Conservation (phyloP, 1,140 invertebrate genomes). For the Asobara japonica region DNA sequence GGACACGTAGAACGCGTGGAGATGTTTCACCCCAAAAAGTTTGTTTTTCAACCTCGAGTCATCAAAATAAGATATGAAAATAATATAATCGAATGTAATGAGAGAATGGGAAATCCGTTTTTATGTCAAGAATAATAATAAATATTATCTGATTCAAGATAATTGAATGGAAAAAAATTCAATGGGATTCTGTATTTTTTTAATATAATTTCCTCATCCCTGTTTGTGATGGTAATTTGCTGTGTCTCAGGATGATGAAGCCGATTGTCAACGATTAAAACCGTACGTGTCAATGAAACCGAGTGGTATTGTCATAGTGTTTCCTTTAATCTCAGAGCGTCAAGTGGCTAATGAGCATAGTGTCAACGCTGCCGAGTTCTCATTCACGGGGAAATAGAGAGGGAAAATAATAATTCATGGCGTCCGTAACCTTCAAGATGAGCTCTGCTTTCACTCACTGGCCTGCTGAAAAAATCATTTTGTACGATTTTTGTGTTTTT, state of each 20-base stretch:
- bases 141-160: not conserved
- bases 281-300: constrained; percentile 1
- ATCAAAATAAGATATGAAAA: not conserved
- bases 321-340: not conserved
- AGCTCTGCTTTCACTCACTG: not conserved
- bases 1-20: too few species aligned
- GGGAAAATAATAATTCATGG: not conserved
- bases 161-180: not conserved
- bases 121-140: not conserved
- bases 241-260: not conserved
- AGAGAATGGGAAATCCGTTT: not conserved
- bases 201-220: not conserved
- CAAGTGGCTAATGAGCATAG: not conserved
- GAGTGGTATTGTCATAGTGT: not conserved
- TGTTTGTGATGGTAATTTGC: not conserved
- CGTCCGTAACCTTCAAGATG: not conserved
- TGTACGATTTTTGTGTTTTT: too few species aligned
- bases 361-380: not conserved
- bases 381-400: not conserved
- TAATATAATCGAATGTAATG: not conserved
- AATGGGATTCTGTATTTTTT: not conserved
- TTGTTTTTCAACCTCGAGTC: not conserved
- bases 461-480: too few species aligned
- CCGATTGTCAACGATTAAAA: constrained; percentile 5
- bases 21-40: too few species aligned